Evolutionary conservation across 2,797 vertebrate species (phyloP), one percentile per base, ranked within the genome.

Genomic region (Muraenolepis orangiensis): DNA sequence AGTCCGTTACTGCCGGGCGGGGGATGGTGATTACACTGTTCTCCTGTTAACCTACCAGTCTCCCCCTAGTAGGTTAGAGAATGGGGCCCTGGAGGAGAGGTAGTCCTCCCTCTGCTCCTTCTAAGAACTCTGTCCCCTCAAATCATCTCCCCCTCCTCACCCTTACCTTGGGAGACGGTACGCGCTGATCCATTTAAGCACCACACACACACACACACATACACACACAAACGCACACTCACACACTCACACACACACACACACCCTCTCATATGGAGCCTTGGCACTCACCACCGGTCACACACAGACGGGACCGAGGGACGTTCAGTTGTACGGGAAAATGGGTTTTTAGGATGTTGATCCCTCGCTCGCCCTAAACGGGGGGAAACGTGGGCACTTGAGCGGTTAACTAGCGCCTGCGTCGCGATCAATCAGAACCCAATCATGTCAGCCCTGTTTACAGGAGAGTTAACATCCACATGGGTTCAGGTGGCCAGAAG

Each of bases 111-210:
- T 84, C 74, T 82, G 82, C 83, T 83, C 75, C 84, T 87, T 79
- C 84, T 81, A 87, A 82, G n/a, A 85, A 80, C 79, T 12, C 74
- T 88, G 83, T 90, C 89, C 85, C 78, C 78, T 83, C 82, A 88
- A 90, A 91, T 92, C 78, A 88, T 88, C 79, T 82, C 86, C 72
- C 7, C 72, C 78, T n/a, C n/a, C n/a, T n/a, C n/a, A n/a, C n/a
- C 80, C 26, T 86, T 85, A 81, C 84, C 83, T 80, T 31, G 85
- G 82, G 87, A 91, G 87, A 82, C 80, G 69, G 74, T 87, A 86
- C 36, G 81, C 86, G 87, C 89, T 90, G 89, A 91, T 90, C 87
- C 84, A 88, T 91, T 85, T 79, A 75, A 91, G 84, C 80, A 83
- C 86, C 81, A 87, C 82, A 84, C 82, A 89, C 87, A 85, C 86